Base-by-base conservation (phyloP, 2,797 vertebrate genomes). In the Darevskia mixta region DNA sequence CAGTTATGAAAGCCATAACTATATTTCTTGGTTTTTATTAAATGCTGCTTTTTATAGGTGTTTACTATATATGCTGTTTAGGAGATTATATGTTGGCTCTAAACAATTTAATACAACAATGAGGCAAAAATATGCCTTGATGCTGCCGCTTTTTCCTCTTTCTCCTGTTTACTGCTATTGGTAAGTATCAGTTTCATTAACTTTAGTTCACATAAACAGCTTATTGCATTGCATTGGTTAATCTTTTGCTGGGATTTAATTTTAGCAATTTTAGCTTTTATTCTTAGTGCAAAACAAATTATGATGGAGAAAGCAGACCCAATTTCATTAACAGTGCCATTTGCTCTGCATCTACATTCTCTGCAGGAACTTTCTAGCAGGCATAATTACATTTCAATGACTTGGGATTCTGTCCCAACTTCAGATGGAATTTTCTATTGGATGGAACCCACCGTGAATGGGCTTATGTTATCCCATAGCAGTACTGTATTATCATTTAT, bases 401-500 rank as follows among this genome's bases (percentile, higher is more conserved):
- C 20, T 88, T 78, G 84, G 38, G 87, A 75, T 25, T 17, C 10
- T 49, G 1, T 82, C 17, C 32, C 90, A 71, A 41, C 23, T 49
- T 77, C 43, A 71, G 1, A 29, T 8, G 5, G 73, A 91, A 23
- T 83, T 90, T 89, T 79, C 67, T 88, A 27, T 61, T 10, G 55
- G 55, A 45, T 55, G 79, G 55, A 86, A 23, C 18, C 9, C 27
- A 83, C 83, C 87, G 86, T 69, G 27, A 86, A 90, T 87, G 91
- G 82, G n/a, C 3, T 35, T 85, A 2, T 92, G 90, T 41, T 86
- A 29, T 88, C 90, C 73, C 91, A 15, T 66, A 81, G 85, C 43
- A 89, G 91, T 49, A 20, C 43, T 90, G 45, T 23, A 72, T 89
- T 92, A 75, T 88, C n/a, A n/a, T 91, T 95, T 64, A 81, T 89